Conservation (phyloP, 2,888 invertebrate species). For the Xanthia icteritia region DNA sequence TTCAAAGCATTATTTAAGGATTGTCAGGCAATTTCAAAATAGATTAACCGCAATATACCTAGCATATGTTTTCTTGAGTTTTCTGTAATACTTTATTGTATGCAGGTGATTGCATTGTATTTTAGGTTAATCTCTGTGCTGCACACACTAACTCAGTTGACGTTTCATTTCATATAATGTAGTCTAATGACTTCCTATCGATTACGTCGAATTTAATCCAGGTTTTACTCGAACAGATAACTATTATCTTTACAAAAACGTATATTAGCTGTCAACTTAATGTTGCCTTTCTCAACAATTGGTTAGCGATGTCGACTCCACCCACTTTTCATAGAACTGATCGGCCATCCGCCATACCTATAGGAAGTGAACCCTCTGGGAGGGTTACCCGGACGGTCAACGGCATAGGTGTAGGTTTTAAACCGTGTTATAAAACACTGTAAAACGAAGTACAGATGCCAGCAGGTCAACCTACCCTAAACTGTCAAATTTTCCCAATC, state of each 20-base stretch:
- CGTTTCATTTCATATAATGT: constrained; percentile 16
- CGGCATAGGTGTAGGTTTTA: too few relatives aligned
- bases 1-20: constrained; percentile 17
- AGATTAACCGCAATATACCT: constrained; percentile 31
- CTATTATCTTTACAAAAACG: constrained; percentile 8
- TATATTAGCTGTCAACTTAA: neutral
- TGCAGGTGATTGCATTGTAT: constrained; percentile 35
- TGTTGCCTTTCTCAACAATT: constrained; percentile 13
- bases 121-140: constrained; percentile 43
- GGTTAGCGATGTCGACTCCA: neutral
- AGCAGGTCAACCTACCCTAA: too few relatives aligned
- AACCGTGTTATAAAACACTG: too few relatives aligned
- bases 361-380: too few relatives aligned
- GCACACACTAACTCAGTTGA: constrained; percentile 4
- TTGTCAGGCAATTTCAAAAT: constrained; percentile 32
- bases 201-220: constrained; percentile 17
- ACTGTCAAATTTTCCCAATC: too few relatives aligned
- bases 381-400: too few relatives aligned
- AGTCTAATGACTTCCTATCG: constrained; percentile 53
- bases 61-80: constrained; percentile 25
- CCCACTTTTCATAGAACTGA: too few relatives aligned
- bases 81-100: constrained; percentile 35
- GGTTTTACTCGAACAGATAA: neutral
- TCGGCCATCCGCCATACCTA: too few relatives aligned
- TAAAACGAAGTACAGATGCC: too few relatives aligned